Evolutionary conservation across 1,140 invertebrate genomes (phyloP).

Genomic region (Neodiprion lecontei): DNA sequence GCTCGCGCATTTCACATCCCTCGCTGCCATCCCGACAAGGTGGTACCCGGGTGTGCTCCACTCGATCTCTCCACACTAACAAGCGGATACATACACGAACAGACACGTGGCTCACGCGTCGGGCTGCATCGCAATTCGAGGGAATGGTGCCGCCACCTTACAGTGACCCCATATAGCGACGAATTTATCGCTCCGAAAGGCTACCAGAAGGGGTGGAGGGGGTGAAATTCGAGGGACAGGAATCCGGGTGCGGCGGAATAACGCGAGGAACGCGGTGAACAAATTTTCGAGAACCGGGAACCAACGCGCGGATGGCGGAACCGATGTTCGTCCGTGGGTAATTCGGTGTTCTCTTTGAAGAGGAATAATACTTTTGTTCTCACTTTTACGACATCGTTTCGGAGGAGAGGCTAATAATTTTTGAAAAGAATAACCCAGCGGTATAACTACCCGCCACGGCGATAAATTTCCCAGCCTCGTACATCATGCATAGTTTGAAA

Average conservation of each 20-base stretch:
- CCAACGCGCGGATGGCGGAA: no score
- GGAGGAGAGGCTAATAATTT: no score
- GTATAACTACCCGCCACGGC: conserved; percentile 14
- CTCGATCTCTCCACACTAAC: background rate
- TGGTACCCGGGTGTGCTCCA: background rate
- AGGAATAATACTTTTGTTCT: no score
- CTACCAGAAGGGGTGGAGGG: background rate
- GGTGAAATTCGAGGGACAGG: background rate
- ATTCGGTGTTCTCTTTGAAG: no score
- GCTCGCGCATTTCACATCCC: background rate
- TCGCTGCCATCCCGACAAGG: no score
- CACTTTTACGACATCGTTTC: no score
- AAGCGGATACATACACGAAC: background rate
- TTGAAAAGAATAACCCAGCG: no score
- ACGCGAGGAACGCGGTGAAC: conserved; percentile 13
- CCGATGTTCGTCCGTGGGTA: no score
- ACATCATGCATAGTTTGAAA: background rate
- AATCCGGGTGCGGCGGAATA: background rate
- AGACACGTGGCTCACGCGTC: conserved; percentile 28
- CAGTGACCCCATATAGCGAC: conserved; percentile 48
- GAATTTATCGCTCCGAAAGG: conserved; percentile 2
- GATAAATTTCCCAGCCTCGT: conserved; percentile 41
- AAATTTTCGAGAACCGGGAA: conserved; percentile 4
- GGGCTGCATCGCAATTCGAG: conserved; percentile 49
- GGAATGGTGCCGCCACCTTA: conserved; percentile 48